Base-by-base conservation (phyloP, 2,888 invertebrate species). In the Dichetophora obliterata region DNA sequence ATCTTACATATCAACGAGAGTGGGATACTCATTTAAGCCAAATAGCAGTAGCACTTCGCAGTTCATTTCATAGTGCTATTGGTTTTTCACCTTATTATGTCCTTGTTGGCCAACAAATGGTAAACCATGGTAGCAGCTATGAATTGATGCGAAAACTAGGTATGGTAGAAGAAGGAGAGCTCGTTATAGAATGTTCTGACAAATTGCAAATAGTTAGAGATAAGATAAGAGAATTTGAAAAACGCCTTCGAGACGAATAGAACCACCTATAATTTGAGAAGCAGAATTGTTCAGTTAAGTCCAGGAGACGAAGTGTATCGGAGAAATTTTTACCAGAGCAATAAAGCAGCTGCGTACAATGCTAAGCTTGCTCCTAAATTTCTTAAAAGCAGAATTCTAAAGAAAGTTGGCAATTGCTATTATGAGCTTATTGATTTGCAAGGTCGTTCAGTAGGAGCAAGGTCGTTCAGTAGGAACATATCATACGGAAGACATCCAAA, bases 11-110 rank as follows among this genome's bases (percentile, higher is more conserved):
- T 8, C 78, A 79, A 24, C 27, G 70, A 9, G 37, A 77, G 0
- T 80, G 77, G 76, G 80, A 78, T 19, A 0, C 11, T 0, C 52
- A 78, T 6, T 34, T 78, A 1, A 73, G 71, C 19, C 48, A 77
- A 5, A 77, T 78, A 1, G 43, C 63, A 8, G 68, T 75, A 6
- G 76, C 77, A 0, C 43, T 79, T 22, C 50, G 78, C 37, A 78
- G 77, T 22, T 73, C 75, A 1, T 37, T 52, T 1, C 80, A 78
- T 37, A 65, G 34, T 11, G 75, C 79, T 0, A 43, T 78, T 5
- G 74, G 70, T 0, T 75, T 70, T 50, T 75, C 79, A 3, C 78
- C 79, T 1, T 79, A 78, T 71, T 69, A 59, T 31, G 80, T 70
- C 0, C 63, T 79, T 5, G 79, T 79, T 61, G 80, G 76, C 0